Base-by-base conservation (phyloP, 2,888 invertebrate species). In the Phymatocera aterrima region DNA sequence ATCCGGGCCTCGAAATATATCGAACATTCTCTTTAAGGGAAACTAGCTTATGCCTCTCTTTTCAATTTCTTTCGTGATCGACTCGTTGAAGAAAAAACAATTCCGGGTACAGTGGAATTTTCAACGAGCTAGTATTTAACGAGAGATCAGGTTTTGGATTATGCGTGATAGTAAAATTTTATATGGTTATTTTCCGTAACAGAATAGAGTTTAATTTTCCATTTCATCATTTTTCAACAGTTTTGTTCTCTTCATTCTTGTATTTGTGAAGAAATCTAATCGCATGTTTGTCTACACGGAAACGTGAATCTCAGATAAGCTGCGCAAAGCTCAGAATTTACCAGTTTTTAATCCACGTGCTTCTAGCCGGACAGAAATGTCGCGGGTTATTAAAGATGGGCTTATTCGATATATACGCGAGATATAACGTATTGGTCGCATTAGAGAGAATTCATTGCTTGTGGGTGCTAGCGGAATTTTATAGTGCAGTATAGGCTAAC, bases 381-480 rank as follows among this genome's bases (percentile, higher is more conserved):
- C 51, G 31, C 34, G 72, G 70, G 10, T 72, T 72, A 72, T 72
- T 51, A 48, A 34, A 68, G 48, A 72, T 28, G 48, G 51, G 28
- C 31, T 72, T 72, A 48, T 72, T 18, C 51, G 31, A 72, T 51
- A n/a, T n/a, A n/a, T n/a, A n/a, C n/a, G n/a, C n/a, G n/a, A n/a
- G n/a, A n/a, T n/a, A 34, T 31, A 51, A 51, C 48, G 72, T 48
- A 72, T 72, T 72, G 48, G 48, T 18, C 51, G 72, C 34, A 72
- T 70, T 48, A 70, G 28, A 46, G 70, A 34, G 70, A 48, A 72
- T 72, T 72, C 70, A 72, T 72, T 28, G 70, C 48, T 51, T 34
- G 31, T 46, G 46, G 43, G 46, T 68, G 46, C 24, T 12, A 1
- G n/a, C n/a, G 43, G 46, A 46, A 68, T 68, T 68, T 43, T 68